phyloP scores from a whole-genome alignment of 23 tunicate species.

The Trididemnum clinides region DNA sequence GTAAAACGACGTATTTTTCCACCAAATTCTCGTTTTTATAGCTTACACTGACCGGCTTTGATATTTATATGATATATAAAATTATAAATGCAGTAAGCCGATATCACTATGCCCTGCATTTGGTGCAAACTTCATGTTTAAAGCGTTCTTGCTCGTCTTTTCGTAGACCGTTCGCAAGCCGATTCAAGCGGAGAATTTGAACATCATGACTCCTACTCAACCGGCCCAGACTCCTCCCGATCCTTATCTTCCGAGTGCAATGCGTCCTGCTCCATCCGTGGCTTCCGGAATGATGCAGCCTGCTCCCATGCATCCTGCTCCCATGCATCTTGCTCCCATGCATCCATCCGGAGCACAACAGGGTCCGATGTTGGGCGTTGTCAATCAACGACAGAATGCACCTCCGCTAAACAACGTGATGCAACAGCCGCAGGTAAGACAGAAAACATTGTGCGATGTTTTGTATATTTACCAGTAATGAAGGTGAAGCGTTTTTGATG shows the following conservation, averaged over 20 bases:
- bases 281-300: conserved; percentile 15
- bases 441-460: too few species aligned
- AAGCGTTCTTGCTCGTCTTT: too few species aligned
- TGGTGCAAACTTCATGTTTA: too few species aligned
- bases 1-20: too few species aligned
- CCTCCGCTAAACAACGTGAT: conserved; percentile 17
- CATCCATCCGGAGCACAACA: background rate
- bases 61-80: too few species aligned
- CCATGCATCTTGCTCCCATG: background rate
- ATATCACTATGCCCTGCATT: too few species aligned
- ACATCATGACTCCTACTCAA: conserved; percentile 76
- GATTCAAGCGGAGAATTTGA: conserved; percentile 45
- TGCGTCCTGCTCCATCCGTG: background rate
- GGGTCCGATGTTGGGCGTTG: conserved; percentile 34
- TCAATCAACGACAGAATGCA: conserved; percentile 13
- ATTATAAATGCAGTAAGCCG: too few species aligned
- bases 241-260: conserved; percentile 40
- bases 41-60: too few species aligned
- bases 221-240: conserved; percentile 46
- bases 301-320: background rate
- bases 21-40: too few species aligned
- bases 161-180: conserved; percentile 32
- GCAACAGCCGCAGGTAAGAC: conserved; percentile 29
- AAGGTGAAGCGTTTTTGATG: too few species aligned
- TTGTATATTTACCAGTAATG: too few species aligned